These are phyloP conservation scores for Spondyliosoma cantharus DNA, from an alignment of 2,797 vertebrate species.

Conservation along the genomic window DNA sequence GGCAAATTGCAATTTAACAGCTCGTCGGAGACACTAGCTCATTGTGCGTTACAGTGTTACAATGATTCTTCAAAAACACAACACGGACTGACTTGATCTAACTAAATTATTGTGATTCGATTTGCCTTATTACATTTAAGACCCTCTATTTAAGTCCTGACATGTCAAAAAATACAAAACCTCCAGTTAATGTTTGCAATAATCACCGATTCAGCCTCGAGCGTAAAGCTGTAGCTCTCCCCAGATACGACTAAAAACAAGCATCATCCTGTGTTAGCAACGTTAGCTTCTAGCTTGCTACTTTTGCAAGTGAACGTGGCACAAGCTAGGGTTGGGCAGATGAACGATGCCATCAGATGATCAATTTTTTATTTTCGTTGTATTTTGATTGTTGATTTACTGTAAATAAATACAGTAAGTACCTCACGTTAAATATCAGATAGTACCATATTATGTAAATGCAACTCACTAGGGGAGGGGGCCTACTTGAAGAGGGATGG, in stretches of 20 bases:
- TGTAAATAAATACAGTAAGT: no score
- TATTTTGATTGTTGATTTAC: no score
- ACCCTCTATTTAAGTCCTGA: conserved; percentile 44
- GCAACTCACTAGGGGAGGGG: no score
- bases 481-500: no score
- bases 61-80: conserved; percentile 33
- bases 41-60: conserved; percentile 36
- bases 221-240: neutral
- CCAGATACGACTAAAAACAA: neutral
- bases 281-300: neutral
- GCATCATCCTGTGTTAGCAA: neutral
- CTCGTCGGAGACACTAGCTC: conserved; percentile 32
- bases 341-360: neutral
- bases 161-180: conserved; percentile 42
- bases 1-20: conserved; percentile 45
- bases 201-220: conserved; percentile 5
- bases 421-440: no score
- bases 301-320: neutral
- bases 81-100: conserved; percentile 33
- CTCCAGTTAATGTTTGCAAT: conserved; percentile 20
- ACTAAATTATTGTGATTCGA: conserved; percentile 61
- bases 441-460: no score
- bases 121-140: conserved; percentile 58
- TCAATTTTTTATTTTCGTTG: no score
- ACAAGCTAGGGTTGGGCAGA: neutral